Evolutionary conservation across 92 coral and sea anemone species (phyloP), one percentile per base, ranked within the genome.

Genomic region (Paramuricea clavata): DNA sequence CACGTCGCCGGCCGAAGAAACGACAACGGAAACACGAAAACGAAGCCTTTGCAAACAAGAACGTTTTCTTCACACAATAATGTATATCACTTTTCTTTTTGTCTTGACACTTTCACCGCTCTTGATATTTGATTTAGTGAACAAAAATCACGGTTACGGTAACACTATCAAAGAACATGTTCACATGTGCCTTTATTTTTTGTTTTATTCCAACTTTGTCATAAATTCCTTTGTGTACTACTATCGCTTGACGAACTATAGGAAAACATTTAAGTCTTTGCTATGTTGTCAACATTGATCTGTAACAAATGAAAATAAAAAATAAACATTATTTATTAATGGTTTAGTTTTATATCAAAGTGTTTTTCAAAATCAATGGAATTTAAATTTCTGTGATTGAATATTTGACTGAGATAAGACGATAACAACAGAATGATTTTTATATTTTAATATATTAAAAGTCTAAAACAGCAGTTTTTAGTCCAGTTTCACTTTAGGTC

Each of bases 211-310:
- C 0, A 85, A 85, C 47, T 75, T 80, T 60, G 36, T 74, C 5
- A 60, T 57, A 12, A 85, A 85, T 74, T 71, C 82, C 0, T 73
- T 85, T n/a, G 27, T 85, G 2, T 74, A 85, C 25, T 64, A 52
- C 60, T 85, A 65, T 73, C 89, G 89, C 15, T 54, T 85, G 71
- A 49, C 83, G 32, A 85, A 85, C 31, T 85, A 85, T 16, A 74
- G 88, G 8, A 74, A 74, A 74, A 76, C 88, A 25, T 85, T 81
- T 28, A 60, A 21, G 15, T 6, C 15, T 0, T 56, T 56, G 64
- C 15, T 56, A 8, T 3, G 21, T 65, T 65, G 72, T 54, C 62
- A 21, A n/a, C n/a, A n/a, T n/a, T n/a, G n/a, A 47, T 47, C 52
- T 10, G 52, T 12, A 47, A 47, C 12, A 1, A 47, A 47, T 47